phyloP scores from a whole-genome alignment of 2,113 vertebrate genomes.

The Corythaeola cristata region DNA sequence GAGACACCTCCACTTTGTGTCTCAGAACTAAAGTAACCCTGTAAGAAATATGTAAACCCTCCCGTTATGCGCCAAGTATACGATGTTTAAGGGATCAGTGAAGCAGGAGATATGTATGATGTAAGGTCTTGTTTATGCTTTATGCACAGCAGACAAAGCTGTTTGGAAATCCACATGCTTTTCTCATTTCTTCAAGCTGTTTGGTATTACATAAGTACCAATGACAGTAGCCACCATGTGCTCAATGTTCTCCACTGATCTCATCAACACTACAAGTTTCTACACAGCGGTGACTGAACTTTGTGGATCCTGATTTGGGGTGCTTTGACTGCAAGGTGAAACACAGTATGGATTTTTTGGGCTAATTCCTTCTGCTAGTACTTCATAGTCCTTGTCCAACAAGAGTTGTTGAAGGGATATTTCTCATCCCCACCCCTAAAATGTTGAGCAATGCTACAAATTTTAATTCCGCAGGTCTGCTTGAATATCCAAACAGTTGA shows the following conservation, averaged over 20 bases:
- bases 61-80: neutral
- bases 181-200: neutral
- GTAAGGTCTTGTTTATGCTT: neutral
- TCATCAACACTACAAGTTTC: neutral
- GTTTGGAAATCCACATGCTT: neutral
- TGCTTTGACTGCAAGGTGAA: neutral
- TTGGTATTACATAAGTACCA: neutral
- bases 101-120: neutral
- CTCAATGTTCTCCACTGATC: neutral
- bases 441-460: neutral
- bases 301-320: neutral
- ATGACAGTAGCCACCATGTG: neutral
- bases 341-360: accelerated
- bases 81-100: accelerated
- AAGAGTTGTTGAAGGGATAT: neutral
- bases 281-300: neutral
- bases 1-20: accelerated
- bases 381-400: neutral
- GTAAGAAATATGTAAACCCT: neutral
- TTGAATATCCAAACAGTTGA: neutral
- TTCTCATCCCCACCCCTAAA: neutral
- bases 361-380: neutral
- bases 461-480: neutral
- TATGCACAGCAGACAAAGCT: neutral
- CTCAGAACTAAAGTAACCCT: neutral